Evolutionary conservation across 1,140 invertebrate species (phyloP).

Genomic region (Chionoecetes opilio): DNA sequence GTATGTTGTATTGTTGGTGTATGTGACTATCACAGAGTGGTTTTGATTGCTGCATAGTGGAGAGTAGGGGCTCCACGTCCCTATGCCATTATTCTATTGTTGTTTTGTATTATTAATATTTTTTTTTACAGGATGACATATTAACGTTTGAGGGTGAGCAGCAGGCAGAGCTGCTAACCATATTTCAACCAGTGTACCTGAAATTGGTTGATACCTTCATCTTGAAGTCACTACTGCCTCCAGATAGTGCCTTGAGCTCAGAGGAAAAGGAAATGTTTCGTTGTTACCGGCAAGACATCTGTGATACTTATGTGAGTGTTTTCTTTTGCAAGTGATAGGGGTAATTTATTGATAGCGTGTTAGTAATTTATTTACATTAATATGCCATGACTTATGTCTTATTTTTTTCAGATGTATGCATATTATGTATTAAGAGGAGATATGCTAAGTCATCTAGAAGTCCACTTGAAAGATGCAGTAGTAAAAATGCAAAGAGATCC

Average conservation of each 20-base stretch:
- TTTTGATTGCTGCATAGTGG: too few species aligned
- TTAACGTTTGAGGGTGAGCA: slow-evolving; percentile 80
- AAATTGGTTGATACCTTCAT: slow-evolving; percentile 81
- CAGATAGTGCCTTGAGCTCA: slow-evolving; percentile 76
- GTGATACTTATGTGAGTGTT: slow-evolving; percentile 81
- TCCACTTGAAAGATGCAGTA: slow-evolving; percentile 79
- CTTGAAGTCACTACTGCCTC: slow-evolving; percentile 79
- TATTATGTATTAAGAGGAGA: slow-evolving; percentile 79
- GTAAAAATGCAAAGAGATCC: slow-evolving; percentile 79
- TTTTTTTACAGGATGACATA: slow-evolving; percentile 78
- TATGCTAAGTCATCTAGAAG: slow-evolving; percentile 79
- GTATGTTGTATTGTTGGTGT: too few species aligned
- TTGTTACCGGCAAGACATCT: slow-evolving; percentile 81
- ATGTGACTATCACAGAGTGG: too few species aligned
- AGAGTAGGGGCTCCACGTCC: too few species aligned
- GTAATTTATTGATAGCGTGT: neutral
- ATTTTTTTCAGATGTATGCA: slow-evolving; percentile 79
- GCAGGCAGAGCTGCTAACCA: slow-evolving; percentile 69
- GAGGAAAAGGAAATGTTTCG: slow-evolving; percentile 81
- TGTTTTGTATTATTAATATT: neutral
- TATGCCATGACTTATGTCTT: too few species aligned
- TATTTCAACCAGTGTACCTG: slow-evolving; percentile 80
- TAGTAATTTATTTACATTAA: too few species aligned
- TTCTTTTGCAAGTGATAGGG: neutral
- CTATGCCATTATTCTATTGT: too few species aligned